Evolutionary conservation across 2,797 vertebrate genomes (phyloP).

Genomic region (Myotis myotis): DNA sequence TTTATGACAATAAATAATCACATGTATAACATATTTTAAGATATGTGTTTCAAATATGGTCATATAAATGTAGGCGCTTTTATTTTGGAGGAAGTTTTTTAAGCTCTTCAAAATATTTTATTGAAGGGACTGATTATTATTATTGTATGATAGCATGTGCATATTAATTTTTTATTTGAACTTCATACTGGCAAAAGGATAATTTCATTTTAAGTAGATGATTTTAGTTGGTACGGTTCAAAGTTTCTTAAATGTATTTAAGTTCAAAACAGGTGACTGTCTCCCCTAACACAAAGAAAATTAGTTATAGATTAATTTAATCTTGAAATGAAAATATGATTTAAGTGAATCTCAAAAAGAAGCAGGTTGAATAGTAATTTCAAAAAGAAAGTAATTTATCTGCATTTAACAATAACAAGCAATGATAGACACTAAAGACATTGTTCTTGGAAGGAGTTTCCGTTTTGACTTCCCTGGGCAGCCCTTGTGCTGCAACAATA

Average conservation of each 20-base stretch:
- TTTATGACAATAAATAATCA: conserved; percentile 1
- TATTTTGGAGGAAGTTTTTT: neutral
- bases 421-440: conserved; percentile 33
- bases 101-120: neutral
- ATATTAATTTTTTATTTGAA: conserved; percentile 34
- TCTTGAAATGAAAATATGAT: conserved; percentile 54
- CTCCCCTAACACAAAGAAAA: conserved; percentile 60
- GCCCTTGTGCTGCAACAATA: conserved; percentile 14
- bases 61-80: neutral
- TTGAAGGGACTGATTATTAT: neutral
- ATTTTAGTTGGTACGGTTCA: conserved; percentile 49
- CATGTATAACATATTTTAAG: neutral
- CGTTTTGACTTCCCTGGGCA: conserved; percentile 9
- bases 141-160: neutral
- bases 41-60: neutral
- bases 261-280: conserved; percentile 61
- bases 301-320: conserved; percentile 63
- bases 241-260: conserved; percentile 51
- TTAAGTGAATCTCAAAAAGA: conserved; percentile 48
- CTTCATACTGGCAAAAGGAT: conserved; percentile 30
- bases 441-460: neutral
- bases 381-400: conserved; percentile 48
- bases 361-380: conserved; percentile 23
- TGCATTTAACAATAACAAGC: conserved; percentile 45
- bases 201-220: conserved; percentile 46